Conservation (phyloP, 2,797 vertebrate species). For the Spinus pinus region DNA sequence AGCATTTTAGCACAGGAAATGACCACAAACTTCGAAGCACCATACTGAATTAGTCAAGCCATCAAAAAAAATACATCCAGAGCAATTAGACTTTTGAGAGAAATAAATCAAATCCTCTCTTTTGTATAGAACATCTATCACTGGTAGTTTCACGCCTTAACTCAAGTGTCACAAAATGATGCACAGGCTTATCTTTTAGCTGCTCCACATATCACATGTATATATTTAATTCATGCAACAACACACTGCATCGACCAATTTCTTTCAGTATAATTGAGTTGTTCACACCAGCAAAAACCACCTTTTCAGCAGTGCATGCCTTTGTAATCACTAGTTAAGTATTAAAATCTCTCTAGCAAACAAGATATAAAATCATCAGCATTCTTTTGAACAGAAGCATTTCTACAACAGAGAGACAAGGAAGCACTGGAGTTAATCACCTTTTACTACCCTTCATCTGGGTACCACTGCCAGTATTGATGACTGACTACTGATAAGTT, state of each 20-base stretch:
- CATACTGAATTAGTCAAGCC: background rate
- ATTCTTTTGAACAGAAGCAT: background rate
- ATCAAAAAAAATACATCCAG: background rate
- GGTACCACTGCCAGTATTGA: background rate
- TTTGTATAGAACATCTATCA: background rate
- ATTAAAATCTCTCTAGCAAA: background rate
- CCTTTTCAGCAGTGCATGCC: background rate
- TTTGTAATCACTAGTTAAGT: background rate
- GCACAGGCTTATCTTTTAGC: background rate
- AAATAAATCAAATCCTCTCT: background rate
- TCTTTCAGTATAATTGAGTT: background rate
- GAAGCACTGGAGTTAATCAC: background rate
- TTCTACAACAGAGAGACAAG: background rate
- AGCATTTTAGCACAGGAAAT: background rate
- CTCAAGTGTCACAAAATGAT: background rate
- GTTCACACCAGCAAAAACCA: background rate
- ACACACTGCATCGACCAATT: background rate
- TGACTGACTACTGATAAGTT: background rate
- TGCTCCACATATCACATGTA: background rate
- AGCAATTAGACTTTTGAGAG: background rate
- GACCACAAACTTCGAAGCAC: background rate
- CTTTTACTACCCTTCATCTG: background rate
- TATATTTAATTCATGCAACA: background rate
- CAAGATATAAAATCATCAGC: background rate
- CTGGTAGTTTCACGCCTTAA: background rate